Conservation (phyloP, 1,140 invertebrate species). For the Thrips palmi region DNA sequence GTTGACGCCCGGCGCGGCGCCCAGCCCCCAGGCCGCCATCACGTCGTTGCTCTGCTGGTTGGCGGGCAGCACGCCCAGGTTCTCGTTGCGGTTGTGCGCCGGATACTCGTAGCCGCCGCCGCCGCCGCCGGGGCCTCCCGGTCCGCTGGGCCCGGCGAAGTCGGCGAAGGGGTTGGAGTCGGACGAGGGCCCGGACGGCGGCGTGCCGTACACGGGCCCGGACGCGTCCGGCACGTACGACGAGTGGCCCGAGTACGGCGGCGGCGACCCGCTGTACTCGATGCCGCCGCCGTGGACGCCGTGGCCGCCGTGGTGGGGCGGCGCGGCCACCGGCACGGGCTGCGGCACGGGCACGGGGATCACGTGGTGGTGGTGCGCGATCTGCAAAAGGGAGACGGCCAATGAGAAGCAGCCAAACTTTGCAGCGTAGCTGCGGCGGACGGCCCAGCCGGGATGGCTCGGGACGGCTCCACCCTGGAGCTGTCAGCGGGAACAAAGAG, state of each 20-base stretch:
- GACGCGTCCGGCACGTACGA: too few species aligned
- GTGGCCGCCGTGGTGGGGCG: conserved; percentile 18
- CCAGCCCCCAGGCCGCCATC: conserved; percentile 17
- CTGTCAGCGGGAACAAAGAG: too few species aligned
- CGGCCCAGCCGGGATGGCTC: too few species aligned
- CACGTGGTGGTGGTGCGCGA: conserved; percentile 33
- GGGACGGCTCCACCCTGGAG: too few species aligned
- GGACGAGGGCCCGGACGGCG: conserved; percentile 9
- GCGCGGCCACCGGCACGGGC: conserved; percentile 16
- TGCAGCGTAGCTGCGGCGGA: too few species aligned
- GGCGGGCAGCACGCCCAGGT: conserved; percentile 7
- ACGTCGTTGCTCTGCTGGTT: conserved; percentile 14
- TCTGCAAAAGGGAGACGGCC: too few species aligned
- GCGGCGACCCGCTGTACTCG: conserved; percentile 17
- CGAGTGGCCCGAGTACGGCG: too few species aligned
- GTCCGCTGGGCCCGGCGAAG: conserved; percentile 5
- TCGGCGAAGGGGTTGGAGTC: conserved; percentile 8
- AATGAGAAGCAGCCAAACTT: neutral
- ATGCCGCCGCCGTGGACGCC: conserved; percentile 24
- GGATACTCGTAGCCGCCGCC: conserved; percentile 10
- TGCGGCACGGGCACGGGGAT: conserved; percentile 29
- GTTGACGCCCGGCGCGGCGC: conserved; percentile 7
- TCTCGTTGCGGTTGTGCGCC: conserved; percentile 13
- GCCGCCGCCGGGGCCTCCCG: neutral
- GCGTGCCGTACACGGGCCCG: too few species aligned